phyloP scores from a whole-genome alignment of 2,888 invertebrate genomes.

The Conchocele bisecta region DNA sequence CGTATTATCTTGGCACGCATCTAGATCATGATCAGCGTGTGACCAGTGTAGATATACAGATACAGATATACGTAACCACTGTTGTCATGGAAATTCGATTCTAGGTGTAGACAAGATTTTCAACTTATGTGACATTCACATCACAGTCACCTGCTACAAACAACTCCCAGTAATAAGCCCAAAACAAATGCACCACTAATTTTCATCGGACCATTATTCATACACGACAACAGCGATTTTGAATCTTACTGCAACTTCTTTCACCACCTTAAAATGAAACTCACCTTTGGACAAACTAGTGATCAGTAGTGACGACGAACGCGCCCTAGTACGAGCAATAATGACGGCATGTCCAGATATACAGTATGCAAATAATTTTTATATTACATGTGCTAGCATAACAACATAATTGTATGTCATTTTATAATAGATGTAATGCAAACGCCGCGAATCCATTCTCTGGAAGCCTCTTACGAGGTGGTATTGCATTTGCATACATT shows the following conservation, averaged over 20 bases:
- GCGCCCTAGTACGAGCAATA: slow-evolving; percentile 29
- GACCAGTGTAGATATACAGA: too few relatives aligned
- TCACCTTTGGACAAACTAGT: slow-evolving; percentile 22
- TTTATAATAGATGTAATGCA: too few relatives aligned
- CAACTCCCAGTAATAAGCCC: slow-evolving; percentile 10
- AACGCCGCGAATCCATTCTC: too few relatives aligned
- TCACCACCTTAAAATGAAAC: slow-evolving; percentile 20
- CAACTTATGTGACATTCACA: slow-evolving; percentile 45
- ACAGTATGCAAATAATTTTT: too few relatives aligned
- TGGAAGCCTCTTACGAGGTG: too few relatives aligned
- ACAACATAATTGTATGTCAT: too few relatives aligned
- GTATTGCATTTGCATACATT: too few relatives aligned
- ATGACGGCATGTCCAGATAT: slow-evolving; percentile 25
- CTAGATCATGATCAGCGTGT: too few relatives aligned
- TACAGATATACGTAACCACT: slow-evolving; percentile 18
- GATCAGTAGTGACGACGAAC: slow-evolving; percentile 39
- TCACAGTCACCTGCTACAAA: slow-evolving; percentile 48
- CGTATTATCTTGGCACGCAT: too few relatives aligned
- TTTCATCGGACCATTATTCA: slow-evolving; percentile 14
- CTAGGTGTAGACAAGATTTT: slow-evolving; percentile 46
- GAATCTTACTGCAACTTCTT: slow-evolving; percentile 29
- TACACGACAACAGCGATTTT: slow-evolving; percentile 33
- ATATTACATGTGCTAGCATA: too few relatives aligned
- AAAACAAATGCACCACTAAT: slow-evolving; percentile 12
- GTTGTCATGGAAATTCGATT: slow-evolving; percentile 34